These are phyloP conservation scores for Lycodopsis pacificus DNA, from an alignment of 2,797 vertebrate species.

Conservation along the genomic window DNA sequence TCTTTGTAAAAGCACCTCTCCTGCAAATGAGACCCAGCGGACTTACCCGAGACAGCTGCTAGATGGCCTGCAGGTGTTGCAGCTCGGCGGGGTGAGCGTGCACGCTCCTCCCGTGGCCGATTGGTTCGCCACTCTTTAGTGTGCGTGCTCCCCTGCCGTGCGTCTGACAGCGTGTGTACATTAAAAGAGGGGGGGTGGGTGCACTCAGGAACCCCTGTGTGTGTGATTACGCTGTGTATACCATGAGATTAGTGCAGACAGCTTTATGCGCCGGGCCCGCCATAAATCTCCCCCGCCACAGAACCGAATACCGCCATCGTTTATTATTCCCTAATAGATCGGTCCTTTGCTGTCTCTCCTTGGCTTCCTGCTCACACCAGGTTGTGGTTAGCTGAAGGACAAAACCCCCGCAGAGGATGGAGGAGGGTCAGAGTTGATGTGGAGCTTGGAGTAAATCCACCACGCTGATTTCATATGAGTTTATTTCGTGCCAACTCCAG, in stretches of 20 bases:
- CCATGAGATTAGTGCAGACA: conserved; percentile 79
- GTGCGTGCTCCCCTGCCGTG: conserved; percentile 47
- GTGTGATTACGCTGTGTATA: conserved; percentile 77
- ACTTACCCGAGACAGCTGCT: conserved; percentile 73
- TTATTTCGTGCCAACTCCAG: conserved; percentile 35
- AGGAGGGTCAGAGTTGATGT: conserved; percentile 53
- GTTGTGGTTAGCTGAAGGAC: conserved; percentile 67
- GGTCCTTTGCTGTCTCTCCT: conserved; percentile 52
- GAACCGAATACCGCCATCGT: conserved; percentile 53
- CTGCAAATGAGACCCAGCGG: conserved; percentile 68
- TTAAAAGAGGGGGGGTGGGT: conserved; percentile 29
- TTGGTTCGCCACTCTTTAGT: conserved; percentile 55
- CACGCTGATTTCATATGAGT: conserved; percentile 45
- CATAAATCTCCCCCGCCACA: conserved; percentile 68
- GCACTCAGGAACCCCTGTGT: conserved; percentile 44
- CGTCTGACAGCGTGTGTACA: conserved; percentile 74
- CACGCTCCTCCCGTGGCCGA: conserved; percentile 36
- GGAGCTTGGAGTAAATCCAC: conserved; percentile 54
- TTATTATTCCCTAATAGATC: conserved; percentile 76
- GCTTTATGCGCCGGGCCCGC: conserved; percentile 70
- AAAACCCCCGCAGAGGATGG: conserved; percentile 25
- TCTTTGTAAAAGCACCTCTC: conserved; percentile 65
- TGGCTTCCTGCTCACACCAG: conserved; percentile 43
- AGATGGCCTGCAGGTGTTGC: conserved; percentile 77
- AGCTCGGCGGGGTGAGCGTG: conserved; percentile 50